These are phyloP conservation scores for Campylomormyrus numenius DNA, from an alignment of 2,113 vertebrate genomes.

Conservation along the genomic window DNA sequence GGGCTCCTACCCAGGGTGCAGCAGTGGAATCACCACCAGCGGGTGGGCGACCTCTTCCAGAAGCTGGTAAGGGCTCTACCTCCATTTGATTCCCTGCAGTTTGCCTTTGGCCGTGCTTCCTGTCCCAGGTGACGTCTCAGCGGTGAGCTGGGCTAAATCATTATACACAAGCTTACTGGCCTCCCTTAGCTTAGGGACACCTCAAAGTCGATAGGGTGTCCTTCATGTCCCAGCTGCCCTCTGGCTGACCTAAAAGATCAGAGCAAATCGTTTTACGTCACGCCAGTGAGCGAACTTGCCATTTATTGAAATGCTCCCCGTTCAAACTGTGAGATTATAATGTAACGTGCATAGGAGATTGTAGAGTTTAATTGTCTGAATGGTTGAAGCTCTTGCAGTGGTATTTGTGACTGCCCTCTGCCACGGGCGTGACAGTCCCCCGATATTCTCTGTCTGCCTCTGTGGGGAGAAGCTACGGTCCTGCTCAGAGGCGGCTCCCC, in stretches of 20 bases:
- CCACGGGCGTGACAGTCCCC: background rate
- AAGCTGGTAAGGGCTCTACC: slow-evolving; percentile 72
- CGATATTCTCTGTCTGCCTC: background rate
- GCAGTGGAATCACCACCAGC: slow-evolving; percentile 91
- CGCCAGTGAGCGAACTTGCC: background rate
- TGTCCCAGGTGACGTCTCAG: background rate
- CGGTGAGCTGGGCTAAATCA: background rate
- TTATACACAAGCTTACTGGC: background rate
- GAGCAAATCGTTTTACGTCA: background rate
- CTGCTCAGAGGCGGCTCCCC: too few relatives aligned
- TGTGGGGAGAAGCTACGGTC: background rate
- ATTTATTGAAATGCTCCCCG: background rate
- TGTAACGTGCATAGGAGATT: background rate
- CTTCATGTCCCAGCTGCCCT: background rate
- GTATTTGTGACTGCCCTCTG: background rate
- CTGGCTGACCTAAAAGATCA: background rate
- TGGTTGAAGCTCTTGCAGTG: background rate
- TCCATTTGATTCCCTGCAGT: background rate
- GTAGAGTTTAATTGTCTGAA: background rate
- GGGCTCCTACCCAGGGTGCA: slow-evolving; percentile 84
- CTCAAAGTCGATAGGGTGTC: background rate
- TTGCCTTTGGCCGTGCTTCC: background rate
- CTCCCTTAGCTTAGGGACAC: too few relatives aligned
- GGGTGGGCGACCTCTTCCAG: slow-evolving; percentile 96
- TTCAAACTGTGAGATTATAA: background rate